phyloP scores from a whole-genome alignment of 2,888 invertebrate genomes.

The Agonopterix subpropinquella region DNA sequence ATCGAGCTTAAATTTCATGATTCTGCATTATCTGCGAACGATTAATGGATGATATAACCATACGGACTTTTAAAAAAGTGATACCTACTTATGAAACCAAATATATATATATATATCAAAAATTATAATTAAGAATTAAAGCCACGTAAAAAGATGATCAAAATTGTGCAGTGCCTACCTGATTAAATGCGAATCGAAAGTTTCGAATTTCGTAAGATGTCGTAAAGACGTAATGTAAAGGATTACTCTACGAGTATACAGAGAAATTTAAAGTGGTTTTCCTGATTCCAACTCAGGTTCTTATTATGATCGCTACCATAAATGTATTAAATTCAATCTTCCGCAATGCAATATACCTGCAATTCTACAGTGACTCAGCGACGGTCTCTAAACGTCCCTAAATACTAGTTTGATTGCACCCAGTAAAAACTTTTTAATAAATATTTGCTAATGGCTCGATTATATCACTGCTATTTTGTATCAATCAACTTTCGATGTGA shows the following conservation, averaged over 20 bases:
- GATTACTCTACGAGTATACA: background rate
- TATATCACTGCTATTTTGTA: slow-evolving; percentile 10
- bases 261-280: slow-evolving; percentile 19
- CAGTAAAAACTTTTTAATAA: background rate
- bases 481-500: slow-evolving; percentile 4
- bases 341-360: no score
- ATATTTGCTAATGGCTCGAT: slow-evolving; percentile 4
- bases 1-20: no score
- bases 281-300: slow-evolving; percentile 11
- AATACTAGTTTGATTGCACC: no score
- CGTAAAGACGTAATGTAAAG: slow-evolving; percentile 18
- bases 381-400: no score
- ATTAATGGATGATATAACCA: no score
- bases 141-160: background rate
- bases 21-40: no score
- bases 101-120: no score
- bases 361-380: no score
- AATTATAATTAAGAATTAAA: no score
- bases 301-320: background rate
- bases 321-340: no score
- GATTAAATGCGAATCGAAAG: slow-evolving; percentile 11
- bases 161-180: background rate
- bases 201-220: slow-evolving; percentile 13
- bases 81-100: no score
- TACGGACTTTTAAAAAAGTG: no score